A percentile compares a stretch with the other conserved stretches of the same genome.
Evolutionary conservation across 2,113 vertebrate genomes (phyloP).

Genomic region (Erpornis zantholeuca): DNA sequence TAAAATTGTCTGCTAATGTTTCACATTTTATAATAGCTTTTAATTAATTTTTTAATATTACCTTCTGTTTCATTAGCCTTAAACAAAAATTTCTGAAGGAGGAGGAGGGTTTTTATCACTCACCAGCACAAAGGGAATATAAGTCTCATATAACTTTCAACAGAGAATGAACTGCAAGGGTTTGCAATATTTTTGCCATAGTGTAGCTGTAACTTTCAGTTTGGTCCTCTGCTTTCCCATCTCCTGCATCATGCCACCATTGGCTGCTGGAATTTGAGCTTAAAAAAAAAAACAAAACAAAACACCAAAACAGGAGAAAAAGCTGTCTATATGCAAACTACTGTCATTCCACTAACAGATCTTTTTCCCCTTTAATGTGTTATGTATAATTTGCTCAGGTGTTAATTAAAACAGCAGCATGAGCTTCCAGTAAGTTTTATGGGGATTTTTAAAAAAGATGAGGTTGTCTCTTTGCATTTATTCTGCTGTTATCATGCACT

Average conservation of each 20-base stretch:
- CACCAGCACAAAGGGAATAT: background rate
- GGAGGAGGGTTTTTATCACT: background rate
- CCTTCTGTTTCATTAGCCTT: background rate
- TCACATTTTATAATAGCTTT: background rate
- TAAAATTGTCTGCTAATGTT: background rate
- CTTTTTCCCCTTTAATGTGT: constrained; percentile 1
- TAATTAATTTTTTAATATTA: background rate
- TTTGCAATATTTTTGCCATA: background rate
- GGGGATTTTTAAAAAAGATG: background rate
- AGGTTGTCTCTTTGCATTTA: background rate
- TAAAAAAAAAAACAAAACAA: background rate
- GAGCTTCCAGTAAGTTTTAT: constrained; percentile 1
- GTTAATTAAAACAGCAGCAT: constrained; percentile 34
- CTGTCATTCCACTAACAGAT: background rate
- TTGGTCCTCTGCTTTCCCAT: background rate
- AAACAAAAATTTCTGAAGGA: background rate
- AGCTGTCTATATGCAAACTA: background rate
- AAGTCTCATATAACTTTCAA: background rate
- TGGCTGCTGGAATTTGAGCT: background rate
- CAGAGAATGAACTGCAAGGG: background rate
- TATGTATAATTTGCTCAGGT: background rate
- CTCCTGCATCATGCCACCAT: background rate
- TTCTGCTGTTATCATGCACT: background rate
- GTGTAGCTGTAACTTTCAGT: background rate
- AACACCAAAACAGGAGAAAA: background rate